Percentiles rank a stretch among this genome's conserved stretches.
Conservation (phyloP, 2,888 invertebrate genomes). For the Dicycla oo region DNA sequence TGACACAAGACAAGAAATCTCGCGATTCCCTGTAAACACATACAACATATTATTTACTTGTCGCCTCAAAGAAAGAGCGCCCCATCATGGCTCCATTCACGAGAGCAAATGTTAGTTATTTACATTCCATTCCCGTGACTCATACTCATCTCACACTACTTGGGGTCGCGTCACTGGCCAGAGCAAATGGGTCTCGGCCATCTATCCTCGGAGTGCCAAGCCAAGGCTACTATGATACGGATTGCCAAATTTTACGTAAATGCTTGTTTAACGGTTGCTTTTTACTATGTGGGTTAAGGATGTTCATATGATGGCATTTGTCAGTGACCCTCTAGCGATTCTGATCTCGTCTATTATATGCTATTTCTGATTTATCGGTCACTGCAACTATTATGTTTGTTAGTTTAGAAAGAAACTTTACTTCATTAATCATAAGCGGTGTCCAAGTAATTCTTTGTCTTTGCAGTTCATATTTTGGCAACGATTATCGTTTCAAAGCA, state of each 20-base stretch:
- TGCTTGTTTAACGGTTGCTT: slow-evolving; percentile 41
- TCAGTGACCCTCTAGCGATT: slow-evolving; percentile 6
- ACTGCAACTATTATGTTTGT: neutral
- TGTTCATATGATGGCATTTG: slow-evolving; percentile 10
- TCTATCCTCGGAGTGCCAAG: slow-evolving; percentile 63
- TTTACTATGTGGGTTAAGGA: slow-evolving; percentile 47
- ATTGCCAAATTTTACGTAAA: slow-evolving; percentile 59
- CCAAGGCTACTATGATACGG: slow-evolving; percentile 63
- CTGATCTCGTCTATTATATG: neutral
- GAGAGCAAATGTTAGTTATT: slow-evolving; percentile 67
- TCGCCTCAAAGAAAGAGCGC: slow-evolving; percentile 11
- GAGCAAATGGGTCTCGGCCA: slow-evolving; percentile 78
- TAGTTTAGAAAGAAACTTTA: neutral
- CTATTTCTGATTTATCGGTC: neutral
- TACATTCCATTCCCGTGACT: slow-evolving; percentile 72
- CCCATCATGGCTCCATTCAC: slow-evolving; percentile 60
- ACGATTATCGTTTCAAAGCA: neutral
- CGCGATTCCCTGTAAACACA: neutral
- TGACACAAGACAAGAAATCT: neutral
- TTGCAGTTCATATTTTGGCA: neutral
- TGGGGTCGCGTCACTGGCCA: slow-evolving; percentile 66
- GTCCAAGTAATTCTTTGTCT: neutral
- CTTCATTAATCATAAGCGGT: neutral
- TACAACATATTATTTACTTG: slow-evolving; percentile 28
- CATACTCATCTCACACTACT: slow-evolving; percentile 49